Conservation (phyloP, 2,113 vertebrate species). For the Phalacrocorax brasilianus region DNA sequence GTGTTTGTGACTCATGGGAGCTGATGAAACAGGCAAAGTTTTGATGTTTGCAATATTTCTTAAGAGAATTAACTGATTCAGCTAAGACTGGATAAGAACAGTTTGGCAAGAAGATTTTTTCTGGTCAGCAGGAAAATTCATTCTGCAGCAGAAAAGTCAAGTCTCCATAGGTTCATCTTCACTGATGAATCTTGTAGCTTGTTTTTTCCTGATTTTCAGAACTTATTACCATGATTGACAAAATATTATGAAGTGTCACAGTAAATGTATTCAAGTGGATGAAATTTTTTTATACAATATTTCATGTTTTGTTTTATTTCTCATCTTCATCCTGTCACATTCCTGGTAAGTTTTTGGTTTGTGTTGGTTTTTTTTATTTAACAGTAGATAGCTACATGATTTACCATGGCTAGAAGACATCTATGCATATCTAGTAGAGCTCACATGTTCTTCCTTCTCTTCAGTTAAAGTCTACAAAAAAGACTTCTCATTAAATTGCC, state of each 20-base stretch:
- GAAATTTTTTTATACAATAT: not conserved
- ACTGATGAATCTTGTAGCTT: not conserved
- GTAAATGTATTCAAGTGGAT: not conserved
- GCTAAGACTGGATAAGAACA: not conserved
- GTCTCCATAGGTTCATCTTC: conserved; percentile 7
- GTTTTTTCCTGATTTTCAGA: not conserved
- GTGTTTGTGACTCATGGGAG: not conserved
- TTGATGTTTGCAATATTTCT: not conserved
- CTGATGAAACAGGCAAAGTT: not conserved
- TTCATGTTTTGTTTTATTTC: not conserved
- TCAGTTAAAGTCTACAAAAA: not conserved
- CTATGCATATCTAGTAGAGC: not conserved
- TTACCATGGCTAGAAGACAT: not conserved
- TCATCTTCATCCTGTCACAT: not conserved
- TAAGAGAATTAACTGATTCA: conserved; percentile 17
- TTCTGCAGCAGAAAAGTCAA: not conserved
- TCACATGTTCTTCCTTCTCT: not conserved
- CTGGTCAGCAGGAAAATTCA: not conserved
- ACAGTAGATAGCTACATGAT: not conserved
- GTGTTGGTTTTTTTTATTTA: not conserved
- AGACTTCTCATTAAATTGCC: not conserved
- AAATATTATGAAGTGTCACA: not conserved
- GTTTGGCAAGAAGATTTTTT: not conserved
- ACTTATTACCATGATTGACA: not conserved
- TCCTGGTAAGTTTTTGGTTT: not conserved